Evolutionary conservation across 2,797 vertebrate genomes (phyloP).

Genomic region (Sphenodon punctatus): DNA sequence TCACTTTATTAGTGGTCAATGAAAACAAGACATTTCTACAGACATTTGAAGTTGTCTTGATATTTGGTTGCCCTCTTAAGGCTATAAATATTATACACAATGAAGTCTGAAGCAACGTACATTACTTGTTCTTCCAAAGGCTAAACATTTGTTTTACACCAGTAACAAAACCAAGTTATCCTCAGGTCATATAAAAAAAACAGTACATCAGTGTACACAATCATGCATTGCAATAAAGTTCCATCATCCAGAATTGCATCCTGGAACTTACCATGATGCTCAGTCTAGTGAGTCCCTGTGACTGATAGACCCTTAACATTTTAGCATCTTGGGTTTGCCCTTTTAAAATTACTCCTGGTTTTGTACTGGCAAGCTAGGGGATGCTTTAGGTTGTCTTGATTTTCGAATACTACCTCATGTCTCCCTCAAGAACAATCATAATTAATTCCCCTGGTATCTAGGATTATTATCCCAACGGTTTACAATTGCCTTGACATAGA

Average conservation of each 20-base stretch:
- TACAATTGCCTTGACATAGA: background rate
- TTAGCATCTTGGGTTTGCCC: background rate
- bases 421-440: background rate
- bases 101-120: background rate
- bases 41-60: background rate
- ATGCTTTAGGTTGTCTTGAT: background rate
- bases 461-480: background rate
- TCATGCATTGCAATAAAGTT: background rate
- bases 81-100: background rate
- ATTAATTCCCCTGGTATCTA: background rate
- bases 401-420: background rate
- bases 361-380: background rate
- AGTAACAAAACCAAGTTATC: background rate
- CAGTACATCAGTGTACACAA: background rate
- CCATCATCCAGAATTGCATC: background rate
- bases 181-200: background rate
- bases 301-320: background rate
- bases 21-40: conserved; percentile 2
- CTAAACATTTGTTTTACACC: background rate
- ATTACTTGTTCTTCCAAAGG: background rate
- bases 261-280: background rate
- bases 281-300: background rate
- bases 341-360: no score
- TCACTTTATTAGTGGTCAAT: conserved; percentile 41
- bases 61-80: background rate